A percentile compares a stretch with the other conserved stretches of the same genome.
These are phyloP conservation scores for Orthonychiurus folsomi DNA, from an alignment of 2,888 invertebrate genomes.

Conservation along the genomic window DNA sequence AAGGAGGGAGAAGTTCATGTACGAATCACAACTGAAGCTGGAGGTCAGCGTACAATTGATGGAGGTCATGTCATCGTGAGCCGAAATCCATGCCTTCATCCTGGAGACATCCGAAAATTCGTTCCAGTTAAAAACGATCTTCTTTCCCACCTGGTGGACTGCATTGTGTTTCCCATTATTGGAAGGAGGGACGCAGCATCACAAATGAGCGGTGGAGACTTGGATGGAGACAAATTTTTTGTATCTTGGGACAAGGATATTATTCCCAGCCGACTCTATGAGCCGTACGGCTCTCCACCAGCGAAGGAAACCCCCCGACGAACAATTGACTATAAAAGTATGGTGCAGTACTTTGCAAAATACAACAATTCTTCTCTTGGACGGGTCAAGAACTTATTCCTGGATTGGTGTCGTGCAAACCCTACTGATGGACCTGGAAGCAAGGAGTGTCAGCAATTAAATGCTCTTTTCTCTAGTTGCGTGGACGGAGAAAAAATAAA, in stretches of 20 bases:
- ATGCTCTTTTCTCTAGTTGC: conserved; percentile 16
- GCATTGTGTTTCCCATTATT: conserved; percentile 45
- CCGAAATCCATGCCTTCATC: conserved; percentile 46
- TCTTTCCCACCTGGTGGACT: conserved; percentile 42
- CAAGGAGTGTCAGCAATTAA: conserved; percentile 16
- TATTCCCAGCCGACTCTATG: conserved; percentile 23
- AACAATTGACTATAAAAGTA: conserved; percentile 5
- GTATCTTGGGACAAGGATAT: conserved; percentile 43
- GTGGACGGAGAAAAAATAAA: conserved; percentile 16
- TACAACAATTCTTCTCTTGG: conserved; percentile 17
- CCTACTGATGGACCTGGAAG: conserved; percentile 8
- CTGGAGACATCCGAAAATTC: conserved; percentile 44
- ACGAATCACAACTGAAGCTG: conserved; percentile 3
- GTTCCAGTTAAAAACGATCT: conserved; percentile 39
- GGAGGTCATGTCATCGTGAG: conserved; percentile 42
- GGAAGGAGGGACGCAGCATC: conserved; percentile 45
- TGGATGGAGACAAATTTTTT: conserved; percentile 45
- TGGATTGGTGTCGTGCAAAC: conserved; percentile 6
- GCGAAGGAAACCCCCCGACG: not conserved
- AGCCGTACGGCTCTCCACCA: conserved; percentile 13
- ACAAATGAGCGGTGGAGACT: conserved; percentile 45
- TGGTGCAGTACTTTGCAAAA: conserved; percentile 14
- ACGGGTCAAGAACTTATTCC: conserved; percentile 14
- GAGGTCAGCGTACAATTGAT: not conserved
- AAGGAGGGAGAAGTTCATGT: conserved; percentile 13